Percentiles rank a stretch among this genome's conserved stretches.
Conservation (phyloP, 2,113 vertebrate species). For the Psittacus erithacus region DNA sequence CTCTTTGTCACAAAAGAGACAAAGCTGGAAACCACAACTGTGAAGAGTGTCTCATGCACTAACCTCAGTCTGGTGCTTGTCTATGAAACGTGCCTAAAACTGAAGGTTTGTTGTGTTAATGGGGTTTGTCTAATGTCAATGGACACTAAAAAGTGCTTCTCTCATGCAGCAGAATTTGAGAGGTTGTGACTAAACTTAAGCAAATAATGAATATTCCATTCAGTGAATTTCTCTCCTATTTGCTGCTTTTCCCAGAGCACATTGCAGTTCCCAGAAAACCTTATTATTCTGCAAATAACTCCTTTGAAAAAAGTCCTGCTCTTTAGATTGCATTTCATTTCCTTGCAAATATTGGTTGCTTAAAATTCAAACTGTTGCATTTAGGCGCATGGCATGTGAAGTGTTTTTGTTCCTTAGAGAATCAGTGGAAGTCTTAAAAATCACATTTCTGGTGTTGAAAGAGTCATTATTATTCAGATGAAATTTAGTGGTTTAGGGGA, state of each 20-base stretch:
- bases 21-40: not conserved
- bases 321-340: slow-evolving; percentile 46
- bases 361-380: slow-evolving; percentile 49
- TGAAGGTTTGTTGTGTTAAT: not conserved
- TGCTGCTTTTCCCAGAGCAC: slow-evolving; percentile 13
- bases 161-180: not conserved
- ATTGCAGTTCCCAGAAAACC: not conserved
- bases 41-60: fast-evolving
- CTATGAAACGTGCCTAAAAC: not conserved
- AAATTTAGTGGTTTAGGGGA: not conserved
- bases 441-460: slow-evolving; percentile 5
- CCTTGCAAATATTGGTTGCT: slow-evolving; percentile 30
- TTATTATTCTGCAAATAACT: slow-evolving; percentile 55
- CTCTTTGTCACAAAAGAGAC: not conserved
- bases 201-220: slow-evolving; percentile 46
- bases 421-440: not conserved
- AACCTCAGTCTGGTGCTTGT: not conserved
- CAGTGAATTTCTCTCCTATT: not conserved
- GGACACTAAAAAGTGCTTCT: not conserved
- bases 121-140: not conserved
- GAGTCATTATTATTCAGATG: not conserved
- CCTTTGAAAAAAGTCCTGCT: slow-evolving; percentile 29
- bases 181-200: not conserved
- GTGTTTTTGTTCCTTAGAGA: slow-evolving; percentile 12
- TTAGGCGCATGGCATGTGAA: not conserved